These are phyloP conservation scores for Clavelina lepadiformis DNA, from an alignment of 23 tunicate species.

Conservation along the genomic window DNA sequence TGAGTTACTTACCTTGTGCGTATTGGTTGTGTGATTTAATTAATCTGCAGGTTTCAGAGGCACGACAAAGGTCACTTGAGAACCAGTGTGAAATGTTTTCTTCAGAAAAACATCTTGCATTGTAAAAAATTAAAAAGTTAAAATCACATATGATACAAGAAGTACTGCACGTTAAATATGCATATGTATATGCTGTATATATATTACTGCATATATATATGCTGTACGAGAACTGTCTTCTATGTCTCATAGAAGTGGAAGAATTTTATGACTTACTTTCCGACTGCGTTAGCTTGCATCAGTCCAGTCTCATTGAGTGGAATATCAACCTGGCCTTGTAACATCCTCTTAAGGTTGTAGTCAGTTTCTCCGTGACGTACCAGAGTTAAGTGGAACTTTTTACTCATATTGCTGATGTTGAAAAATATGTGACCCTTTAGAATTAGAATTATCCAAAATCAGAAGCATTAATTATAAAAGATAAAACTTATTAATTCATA, in stretches of 20 bases:
- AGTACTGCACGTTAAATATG: no score
- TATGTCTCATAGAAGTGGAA: neutral
- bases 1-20: neutral
- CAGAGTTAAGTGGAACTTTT: slow-evolving; percentile 8
- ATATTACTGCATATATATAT: no score
- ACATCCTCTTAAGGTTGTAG: neutral
- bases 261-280: neutral
- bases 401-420: no score
- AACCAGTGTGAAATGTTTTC: neutral
- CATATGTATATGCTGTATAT: no score
- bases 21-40: neutral
- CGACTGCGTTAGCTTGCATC: slow-evolving; percentile 15
- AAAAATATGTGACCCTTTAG: no score
- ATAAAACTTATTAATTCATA: no score
- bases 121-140: neutral
- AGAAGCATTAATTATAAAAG: no score
- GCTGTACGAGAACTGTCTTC: no score
- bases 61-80: slow-evolving; percentile 4
- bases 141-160: no score
- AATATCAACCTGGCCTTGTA: slow-evolving; percentile 31
- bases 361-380: slow-evolving; percentile 40
- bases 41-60: slow-evolving; percentile 8
- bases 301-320: slow-evolving; percentile 11
- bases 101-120: neutral
- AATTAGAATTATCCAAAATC: no score